Evolutionary conservation across 2,797 vertebrate genomes (phyloP).

Genomic region (Periparus ater): DNA sequence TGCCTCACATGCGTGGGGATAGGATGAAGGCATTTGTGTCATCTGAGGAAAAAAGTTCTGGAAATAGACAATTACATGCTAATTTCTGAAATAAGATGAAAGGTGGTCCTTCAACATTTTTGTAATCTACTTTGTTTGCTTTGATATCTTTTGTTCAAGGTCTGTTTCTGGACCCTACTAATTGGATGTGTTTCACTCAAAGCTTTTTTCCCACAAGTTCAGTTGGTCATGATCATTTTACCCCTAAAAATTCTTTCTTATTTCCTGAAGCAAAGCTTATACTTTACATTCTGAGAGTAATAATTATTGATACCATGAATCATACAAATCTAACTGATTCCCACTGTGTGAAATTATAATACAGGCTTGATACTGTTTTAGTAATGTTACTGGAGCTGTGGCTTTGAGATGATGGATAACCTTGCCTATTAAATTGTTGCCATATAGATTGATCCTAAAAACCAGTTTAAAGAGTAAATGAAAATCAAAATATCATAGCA

Average conservation of each 20-base stretch:
- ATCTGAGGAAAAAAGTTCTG: background rate
- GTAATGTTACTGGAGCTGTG: background rate
- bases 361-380: background rate
- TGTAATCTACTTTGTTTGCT: background rate
- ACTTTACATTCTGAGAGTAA: background rate
- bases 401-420: background rate
- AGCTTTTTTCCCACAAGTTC: background rate
- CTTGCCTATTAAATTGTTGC: background rate
- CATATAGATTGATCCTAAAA: background rate
- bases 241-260: background rate
- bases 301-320: background rate
- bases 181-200: background rate
- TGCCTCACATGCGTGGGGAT: fast-evolving
- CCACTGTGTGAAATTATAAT: background rate
- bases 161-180: background rate
- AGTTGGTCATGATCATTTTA: background rate
- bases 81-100: background rate
- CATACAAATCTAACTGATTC: background rate
- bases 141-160: background rate
- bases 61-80: background rate
- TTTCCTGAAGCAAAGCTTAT: background rate
- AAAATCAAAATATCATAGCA: background rate
- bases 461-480: background rate
- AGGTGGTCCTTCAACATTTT: background rate
- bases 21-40: background rate